Conservation (phyloP, 1,140 invertebrate genomes). For the Hyphantria cunea region DNA sequence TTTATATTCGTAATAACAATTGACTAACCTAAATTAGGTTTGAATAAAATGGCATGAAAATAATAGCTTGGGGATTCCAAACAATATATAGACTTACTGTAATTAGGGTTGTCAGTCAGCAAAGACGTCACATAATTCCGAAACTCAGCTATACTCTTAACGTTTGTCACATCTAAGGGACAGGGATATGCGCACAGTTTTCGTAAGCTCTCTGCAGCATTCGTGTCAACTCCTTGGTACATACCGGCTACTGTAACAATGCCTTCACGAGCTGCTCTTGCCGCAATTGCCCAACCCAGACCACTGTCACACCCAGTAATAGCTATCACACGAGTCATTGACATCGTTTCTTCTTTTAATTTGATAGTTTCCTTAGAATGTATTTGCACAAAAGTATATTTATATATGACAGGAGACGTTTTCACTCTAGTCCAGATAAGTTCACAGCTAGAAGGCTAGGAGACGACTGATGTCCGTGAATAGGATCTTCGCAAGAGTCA, state of each 20-base stretch:
- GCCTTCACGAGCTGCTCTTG: conserved; percentile 83
- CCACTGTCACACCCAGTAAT: conserved; percentile 93
- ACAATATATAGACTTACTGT: conserved; percentile 72
- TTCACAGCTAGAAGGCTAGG: conserved; percentile 17
- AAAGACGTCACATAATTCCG: conserved; percentile 63
- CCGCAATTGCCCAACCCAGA: conserved; percentile 88
- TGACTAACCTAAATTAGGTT: no score
- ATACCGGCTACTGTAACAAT: conserved; percentile 88
- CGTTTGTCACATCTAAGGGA: conserved; percentile 86
- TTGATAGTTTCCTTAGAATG: no score
- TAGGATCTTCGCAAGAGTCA: conserved; percentile 39
- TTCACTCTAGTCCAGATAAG: conserved; percentile 10
- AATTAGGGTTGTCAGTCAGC: conserved; percentile 70
- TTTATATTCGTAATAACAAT: no score
- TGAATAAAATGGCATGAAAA: no score
- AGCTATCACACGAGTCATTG: conserved; percentile 81
- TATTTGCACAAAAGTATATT: no score
- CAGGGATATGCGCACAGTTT: conserved; percentile 69
- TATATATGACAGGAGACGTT: not conserved
- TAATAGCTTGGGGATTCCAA: no score
- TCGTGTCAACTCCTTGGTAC: conserved; percentile 79
- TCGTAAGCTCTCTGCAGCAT: conserved; percentile 58
- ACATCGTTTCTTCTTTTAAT: conserved; percentile 39
- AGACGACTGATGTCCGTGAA: conserved; percentile 45
- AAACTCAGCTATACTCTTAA: conserved; percentile 81